These are phyloP conservation scores for Crypturellus undulatus DNA, from an alignment of 2,113 vertebrate genomes.

Conservation along the genomic window DNA sequence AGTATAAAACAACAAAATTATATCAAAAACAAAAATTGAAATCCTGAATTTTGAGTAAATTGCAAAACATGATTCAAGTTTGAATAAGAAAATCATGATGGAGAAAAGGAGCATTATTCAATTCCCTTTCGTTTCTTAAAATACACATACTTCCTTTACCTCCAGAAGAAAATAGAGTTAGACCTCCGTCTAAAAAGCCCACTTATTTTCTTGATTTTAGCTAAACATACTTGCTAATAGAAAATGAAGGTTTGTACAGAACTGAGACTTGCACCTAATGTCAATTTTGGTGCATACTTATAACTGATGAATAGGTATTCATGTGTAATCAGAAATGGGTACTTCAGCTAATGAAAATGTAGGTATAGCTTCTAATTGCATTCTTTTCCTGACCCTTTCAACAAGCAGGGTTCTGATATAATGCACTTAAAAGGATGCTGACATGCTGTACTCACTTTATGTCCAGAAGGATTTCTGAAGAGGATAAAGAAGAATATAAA, in stretches of 20 bases:
- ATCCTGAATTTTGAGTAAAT: background rate
- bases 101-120: background rate
- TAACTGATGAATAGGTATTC: background rate
- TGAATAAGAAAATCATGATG: background rate
- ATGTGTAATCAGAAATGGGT: background rate
- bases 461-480: background rate
- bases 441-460: background rate
- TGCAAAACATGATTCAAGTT: background rate
- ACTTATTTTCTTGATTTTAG: background rate
- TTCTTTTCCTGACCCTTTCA: background rate
- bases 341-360: background rate
- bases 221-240: background rate
- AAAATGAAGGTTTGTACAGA: background rate
- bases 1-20: background rate
- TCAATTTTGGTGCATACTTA: background rate
- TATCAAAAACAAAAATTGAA: background rate
- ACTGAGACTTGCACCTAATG: background rate
- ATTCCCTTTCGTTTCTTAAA: background rate
- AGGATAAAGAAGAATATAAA: background rate
- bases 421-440: background rate
- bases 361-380: background rate
- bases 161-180: background rate
- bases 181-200: background rate
- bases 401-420: background rate
- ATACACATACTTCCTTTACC: background rate